phyloP scores from a whole-genome alignment of 2,113 vertebrate species.

The Taurulus bubalis region DNA sequence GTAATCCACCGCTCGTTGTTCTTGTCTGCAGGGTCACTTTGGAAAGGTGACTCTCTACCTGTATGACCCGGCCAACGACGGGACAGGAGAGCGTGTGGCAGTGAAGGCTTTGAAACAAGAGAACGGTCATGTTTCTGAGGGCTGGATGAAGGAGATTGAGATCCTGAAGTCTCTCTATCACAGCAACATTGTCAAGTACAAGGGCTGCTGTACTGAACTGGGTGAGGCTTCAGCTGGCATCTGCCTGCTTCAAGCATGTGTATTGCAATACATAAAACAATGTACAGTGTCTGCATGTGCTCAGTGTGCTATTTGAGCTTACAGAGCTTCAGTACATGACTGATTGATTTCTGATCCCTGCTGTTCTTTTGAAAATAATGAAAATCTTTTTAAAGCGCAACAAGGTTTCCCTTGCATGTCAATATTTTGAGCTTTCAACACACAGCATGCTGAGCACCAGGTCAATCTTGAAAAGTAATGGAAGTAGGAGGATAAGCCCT shows the following conservation, averaged over 20 bases:
- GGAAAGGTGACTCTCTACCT: conserved; percentile 92
- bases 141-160: conserved; percentile 92
- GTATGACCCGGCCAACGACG: conserved; percentile 92
- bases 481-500: conserved; percentile 23
- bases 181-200: conserved; percentile 94
- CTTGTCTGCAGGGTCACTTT: conserved; percentile 90
- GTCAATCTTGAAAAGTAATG: conserved; percentile 1
- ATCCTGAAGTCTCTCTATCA: conserved; percentile 92
- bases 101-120: conserved; percentile 92
- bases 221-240: conserved; percentile 78
- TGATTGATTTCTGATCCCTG: conserved; percentile 45
- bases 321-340: conserved; percentile 13
- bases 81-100: conserved; percentile 92
- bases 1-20: conserved; percentile 19
- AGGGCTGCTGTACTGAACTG: conserved; percentile 91
- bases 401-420: conserved; percentile 22
- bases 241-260: conserved; percentile 1
- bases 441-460: conserved; percentile 16
- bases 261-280: not conserved
- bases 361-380: conserved; percentile 41
- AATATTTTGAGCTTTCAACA: conserved; percentile 50
- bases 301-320: conserved; percentile 8
- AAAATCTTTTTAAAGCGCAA: conserved; percentile 34
- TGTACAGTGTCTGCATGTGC: conserved; percentile 18
- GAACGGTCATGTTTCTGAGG: conserved; percentile 80